Base-by-base conservation (phyloP, 2,888 invertebrate species). In the Notocelia uddmanniana region DNA sequence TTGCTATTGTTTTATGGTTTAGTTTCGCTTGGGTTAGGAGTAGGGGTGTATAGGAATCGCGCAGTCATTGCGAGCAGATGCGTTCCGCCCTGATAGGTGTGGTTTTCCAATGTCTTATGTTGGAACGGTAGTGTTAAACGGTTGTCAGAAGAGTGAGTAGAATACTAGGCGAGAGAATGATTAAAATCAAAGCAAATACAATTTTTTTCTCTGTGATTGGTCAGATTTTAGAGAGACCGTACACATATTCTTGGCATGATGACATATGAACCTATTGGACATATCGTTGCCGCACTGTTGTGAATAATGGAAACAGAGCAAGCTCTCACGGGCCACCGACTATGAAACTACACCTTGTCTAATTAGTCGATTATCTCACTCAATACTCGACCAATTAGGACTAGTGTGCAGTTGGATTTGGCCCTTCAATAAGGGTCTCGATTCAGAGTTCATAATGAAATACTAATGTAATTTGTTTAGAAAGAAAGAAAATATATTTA, bases 51-150 rank as follows among this genome's bases (percentile, higher is more conserved):
- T 79, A 85, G 84, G 81, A 86, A 88, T 82, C 80, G 90, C 87
- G 77, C 74, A 83, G 91, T 92, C 92, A 92, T 89, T 81, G 84
- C 72, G 75, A 78, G 81, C 81, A 88, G 89, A 90, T 86, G 89
- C 89, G 91, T 90, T 92, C 86, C 92, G 90, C 88, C 82, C 89
- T 83, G 85, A 82, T 91, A 87, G 89, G 82, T 88, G 82, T 82
- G 85, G 76, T 78, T 76, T 76, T 77, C 75, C 75, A 76, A 75
- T 75, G 76, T 74, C 73, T 70, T 55, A 66, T 48, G 50, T 52
- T 54, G 59, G 54, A 68, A 60, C 55, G 59, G 57, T 41, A 23
- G 66, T 52, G 58, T 64, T 66, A 66, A 66, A 50, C 18, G 52
- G 34, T 50, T 37, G 13, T 23, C 10, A 37, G 64, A 64, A 52